Percentiles rank a stretch among this genome's conserved stretches.
These are phyloP conservation scores for Xenopus laevis DNA, from an alignment of 2,113 vertebrate species.

Conservation along the genomic window DNA sequence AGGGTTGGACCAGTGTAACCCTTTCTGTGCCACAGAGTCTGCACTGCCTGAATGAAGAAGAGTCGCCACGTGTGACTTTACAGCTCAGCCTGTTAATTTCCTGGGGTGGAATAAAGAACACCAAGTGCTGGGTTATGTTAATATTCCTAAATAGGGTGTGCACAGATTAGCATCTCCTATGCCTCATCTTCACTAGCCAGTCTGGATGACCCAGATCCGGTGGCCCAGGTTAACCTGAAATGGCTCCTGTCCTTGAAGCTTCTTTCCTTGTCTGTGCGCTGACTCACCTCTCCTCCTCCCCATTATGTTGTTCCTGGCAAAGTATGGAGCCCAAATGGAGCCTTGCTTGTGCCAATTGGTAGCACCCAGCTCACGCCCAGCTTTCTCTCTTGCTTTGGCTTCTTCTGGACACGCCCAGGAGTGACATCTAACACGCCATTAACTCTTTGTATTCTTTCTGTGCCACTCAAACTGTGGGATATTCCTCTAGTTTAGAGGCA, in stretches of 20 bases:
- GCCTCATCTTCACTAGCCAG: background rate
- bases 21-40: background rate
- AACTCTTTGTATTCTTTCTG: background rate
- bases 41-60: background rate
- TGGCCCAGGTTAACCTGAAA: conserved; percentile 14
- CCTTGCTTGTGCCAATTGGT: conserved; percentile 24
- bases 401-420: conserved; percentile 27
- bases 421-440: conserved; percentile 8
- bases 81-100: conserved; percentile 5
- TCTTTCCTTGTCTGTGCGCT: background rate
- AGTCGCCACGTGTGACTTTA: background rate
- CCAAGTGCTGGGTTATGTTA: conserved; percentile 16
- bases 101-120: conserved; percentile 20
- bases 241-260: conserved; percentile 4
- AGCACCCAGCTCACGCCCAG: conserved; percentile 39
- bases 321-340: background rate
- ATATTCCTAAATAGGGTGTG: conserved; percentile 26
- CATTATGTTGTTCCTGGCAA: conserved; percentile 14
- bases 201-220: conserved; percentile 25
- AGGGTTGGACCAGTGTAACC: background rate
- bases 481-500: too few relatives aligned
- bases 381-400: conserved; percentile 12
- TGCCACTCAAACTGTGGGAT: background rate
- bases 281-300: conserved; percentile 14
- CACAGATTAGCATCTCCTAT: background rate